Percentiles rank a stretch among this genome's conserved stretches.
phyloP scores from a whole-genome alignment of 2,888 invertebrate species.

The Synergus itoensis region DNA sequence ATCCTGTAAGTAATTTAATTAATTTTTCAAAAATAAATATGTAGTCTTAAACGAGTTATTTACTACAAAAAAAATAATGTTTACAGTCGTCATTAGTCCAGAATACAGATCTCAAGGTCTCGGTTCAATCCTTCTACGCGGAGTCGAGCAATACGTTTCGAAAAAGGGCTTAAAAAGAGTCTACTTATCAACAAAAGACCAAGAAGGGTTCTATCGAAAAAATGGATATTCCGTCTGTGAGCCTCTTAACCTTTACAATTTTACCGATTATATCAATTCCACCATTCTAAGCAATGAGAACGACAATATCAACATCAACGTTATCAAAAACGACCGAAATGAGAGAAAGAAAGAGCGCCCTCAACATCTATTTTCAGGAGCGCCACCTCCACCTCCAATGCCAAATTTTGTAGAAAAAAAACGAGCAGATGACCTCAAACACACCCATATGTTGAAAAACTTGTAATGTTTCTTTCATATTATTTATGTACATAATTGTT shows the following conservation, averaged over 20 bases:
- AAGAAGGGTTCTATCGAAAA: constrained; percentile 87
- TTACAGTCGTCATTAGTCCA: constrained; percentile 86
- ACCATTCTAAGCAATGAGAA: constrained; percentile 51
- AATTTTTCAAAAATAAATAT: neutral
- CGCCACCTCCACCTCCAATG: constrained; percentile 77
- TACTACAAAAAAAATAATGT: constrained; percentile 19
- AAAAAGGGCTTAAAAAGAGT: constrained; percentile 82
- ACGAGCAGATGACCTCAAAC: constrained; percentile 63
- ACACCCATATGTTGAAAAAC: constrained; percentile 75
- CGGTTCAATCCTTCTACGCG: constrained; percentile 87
- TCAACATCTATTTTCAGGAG: constrained; percentile 59
- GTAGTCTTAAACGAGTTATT: neutral
- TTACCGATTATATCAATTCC: constrained; percentile 55
- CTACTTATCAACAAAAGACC: constrained; percentile 86
- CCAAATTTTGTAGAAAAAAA: constrained; percentile 61
- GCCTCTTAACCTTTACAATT: constrained; percentile 85
- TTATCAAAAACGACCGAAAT: constrained; percentile 18
- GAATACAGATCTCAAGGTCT: constrained; percentile 86
- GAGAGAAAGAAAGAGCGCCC: constrained; percentile 28
- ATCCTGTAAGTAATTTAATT: constrained; percentile 79
- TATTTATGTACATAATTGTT: neutral
- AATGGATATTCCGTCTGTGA: constrained; percentile 85
- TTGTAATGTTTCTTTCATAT: constrained; percentile 59
- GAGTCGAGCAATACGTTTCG: constrained; percentile 85
- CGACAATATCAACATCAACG: neutral